phyloP scores from a whole-genome alignment of 2,797 vertebrate genomes.

The Sebastes goodei region DNA sequence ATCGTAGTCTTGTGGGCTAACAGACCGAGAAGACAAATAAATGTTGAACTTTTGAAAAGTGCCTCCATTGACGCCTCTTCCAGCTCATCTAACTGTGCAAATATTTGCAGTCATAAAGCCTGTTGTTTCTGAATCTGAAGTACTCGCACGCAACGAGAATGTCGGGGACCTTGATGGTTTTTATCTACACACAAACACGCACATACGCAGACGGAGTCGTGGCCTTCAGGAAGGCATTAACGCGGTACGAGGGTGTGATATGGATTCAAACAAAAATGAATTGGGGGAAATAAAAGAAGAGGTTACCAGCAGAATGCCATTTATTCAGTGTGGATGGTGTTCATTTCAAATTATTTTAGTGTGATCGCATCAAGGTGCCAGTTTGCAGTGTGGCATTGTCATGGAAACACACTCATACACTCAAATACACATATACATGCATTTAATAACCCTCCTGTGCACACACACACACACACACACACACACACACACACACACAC shows the following conservation, averaged over 20 bases:
- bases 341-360: constrained; percentile 33
- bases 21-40: constrained; percentile 47
- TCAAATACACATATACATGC: neutral
- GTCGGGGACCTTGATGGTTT: constrained; percentile 26
- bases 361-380: constrained; percentile 6
- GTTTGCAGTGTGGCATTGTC: neutral
- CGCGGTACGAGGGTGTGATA: constrained; percentile 1
- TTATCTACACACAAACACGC: constrained; percentile 8
- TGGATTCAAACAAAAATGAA: constrained; percentile 27
- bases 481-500: neutral
- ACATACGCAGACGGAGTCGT: neutral
- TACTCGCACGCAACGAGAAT: constrained; percentile 10
- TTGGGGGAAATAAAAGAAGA: constrained; percentile 20
- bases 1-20: constrained; percentile 30
- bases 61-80: constrained; percentile 49
- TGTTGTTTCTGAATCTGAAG: constrained; percentile 43
- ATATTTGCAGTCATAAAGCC: constrained; percentile 56
- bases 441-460: neutral
- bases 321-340: constrained; percentile 21
- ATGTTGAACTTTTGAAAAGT: constrained; percentile 49
- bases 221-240: constrained; percentile 26
- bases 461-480: neutral
- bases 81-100: constrained; percentile 55
- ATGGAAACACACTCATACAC: constrained; percentile 14
- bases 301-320: constrained; percentile 6